phyloP scores from a whole-genome alignment of 2,888 invertebrate genomes.

The Leptarthrus brevirostris region DNA sequence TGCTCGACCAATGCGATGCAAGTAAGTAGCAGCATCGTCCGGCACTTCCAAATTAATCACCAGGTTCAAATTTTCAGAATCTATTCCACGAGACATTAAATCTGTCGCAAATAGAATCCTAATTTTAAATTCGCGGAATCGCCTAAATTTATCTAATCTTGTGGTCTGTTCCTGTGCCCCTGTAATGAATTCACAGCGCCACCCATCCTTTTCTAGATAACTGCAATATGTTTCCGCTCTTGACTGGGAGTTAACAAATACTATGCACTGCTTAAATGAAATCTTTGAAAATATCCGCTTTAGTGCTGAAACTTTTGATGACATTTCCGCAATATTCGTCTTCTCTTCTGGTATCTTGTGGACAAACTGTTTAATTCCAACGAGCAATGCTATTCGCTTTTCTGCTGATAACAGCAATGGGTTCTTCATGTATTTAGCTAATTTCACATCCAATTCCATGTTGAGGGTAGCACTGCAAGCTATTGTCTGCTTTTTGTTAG shows the following conservation, averaged over 20 bases:
- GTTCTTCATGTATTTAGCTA: conserved; percentile 81
- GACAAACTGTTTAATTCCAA: conserved; percentile 85
- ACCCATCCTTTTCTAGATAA: conserved; percentile 77
- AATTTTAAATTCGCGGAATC: conserved; percentile 82
- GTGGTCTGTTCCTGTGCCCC: conserved; percentile 83
- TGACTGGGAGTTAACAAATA: conserved; percentile 90
- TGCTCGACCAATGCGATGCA: conserved; percentile 95
- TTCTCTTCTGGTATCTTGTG: conserved; percentile 72
- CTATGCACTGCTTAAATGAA: conserved; percentile 88
- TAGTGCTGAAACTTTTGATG: conserved; percentile 75
- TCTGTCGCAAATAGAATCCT: conserved; percentile 92
- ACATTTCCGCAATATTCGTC: conserved; percentile 75
- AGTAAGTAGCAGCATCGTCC: conserved; percentile 81
- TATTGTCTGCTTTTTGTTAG: conserved; percentile 85
- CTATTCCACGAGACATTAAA: conserved; percentile 92
- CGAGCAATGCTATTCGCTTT: conserved; percentile 74
- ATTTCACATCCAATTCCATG: conserved; percentile 75
- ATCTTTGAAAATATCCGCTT: conserved; percentile 76
- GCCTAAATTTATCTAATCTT: conserved; percentile 79
- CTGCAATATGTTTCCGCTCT: conserved; percentile 84
- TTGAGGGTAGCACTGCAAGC: conserved; percentile 95
- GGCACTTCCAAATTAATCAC: conserved; percentile 94
- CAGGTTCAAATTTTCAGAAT: conserved; percentile 91
- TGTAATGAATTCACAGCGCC: conserved; percentile 81
- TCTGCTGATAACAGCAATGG: conserved; percentile 83